Evolutionary conservation across 1,140 invertebrate genomes (phyloP).

Genomic region (Drosophila gunungcola): DNA sequence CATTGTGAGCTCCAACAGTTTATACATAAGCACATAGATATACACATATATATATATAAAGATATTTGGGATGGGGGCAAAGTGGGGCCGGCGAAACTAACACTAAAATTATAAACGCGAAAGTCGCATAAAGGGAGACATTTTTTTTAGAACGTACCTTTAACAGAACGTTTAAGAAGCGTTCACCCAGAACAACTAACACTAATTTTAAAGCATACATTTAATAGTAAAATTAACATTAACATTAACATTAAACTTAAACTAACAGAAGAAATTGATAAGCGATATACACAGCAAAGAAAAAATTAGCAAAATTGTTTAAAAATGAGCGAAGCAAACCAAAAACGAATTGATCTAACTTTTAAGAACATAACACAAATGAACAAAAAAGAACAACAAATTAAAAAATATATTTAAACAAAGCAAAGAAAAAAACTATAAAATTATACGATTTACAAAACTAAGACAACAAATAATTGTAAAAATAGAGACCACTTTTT

Average conservation of each 20-base stretch:
- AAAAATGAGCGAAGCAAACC: slow-evolving; percentile 19
- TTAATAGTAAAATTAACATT: slow-evolving; percentile 75
- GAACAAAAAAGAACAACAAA: slow-evolving; percentile 28
- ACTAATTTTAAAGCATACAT: slow-evolving; percentile 75
- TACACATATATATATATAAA: slow-evolving; percentile 17
- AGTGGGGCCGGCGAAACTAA: slow-evolving; percentile 30
- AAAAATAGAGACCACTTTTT: slow-evolving; percentile 52
- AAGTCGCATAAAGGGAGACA: slow-evolving; percentile 17
- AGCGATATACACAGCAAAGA: slow-evolving; percentile 24
- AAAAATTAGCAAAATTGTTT: slow-evolving; percentile 39
- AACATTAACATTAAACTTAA: slow-evolving; percentile 53
- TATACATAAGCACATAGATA: slow-evolving; percentile 35
- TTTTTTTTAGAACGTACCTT: slow-evolving; percentile 80
- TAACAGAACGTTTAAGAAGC: slow-evolving; percentile 45
- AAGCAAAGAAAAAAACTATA: slow-evolving; percentile 39
- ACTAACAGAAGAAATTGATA: slow-evolving; percentile 51
- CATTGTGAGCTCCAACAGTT: slow-evolving; percentile 26
- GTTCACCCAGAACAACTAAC: slow-evolving; percentile 55
- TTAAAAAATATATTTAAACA: slow-evolving; percentile 32
- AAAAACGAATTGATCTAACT: slow-evolving; percentile 70
- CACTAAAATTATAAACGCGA: slow-evolving; percentile 27
- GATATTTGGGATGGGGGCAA: slow-evolving; percentile 17
- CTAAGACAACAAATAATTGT: slow-evolving; percentile 52
- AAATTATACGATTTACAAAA: slow-evolving; percentile 74
- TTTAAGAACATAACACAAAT: slow-evolving; percentile 54